Percentiles rank a stretch among this genome's conserved stretches.
These are phyloP conservation scores for Columba livia DNA, from an alignment of 2,113 vertebrate genomes.

Conservation along the genomic window DNA sequence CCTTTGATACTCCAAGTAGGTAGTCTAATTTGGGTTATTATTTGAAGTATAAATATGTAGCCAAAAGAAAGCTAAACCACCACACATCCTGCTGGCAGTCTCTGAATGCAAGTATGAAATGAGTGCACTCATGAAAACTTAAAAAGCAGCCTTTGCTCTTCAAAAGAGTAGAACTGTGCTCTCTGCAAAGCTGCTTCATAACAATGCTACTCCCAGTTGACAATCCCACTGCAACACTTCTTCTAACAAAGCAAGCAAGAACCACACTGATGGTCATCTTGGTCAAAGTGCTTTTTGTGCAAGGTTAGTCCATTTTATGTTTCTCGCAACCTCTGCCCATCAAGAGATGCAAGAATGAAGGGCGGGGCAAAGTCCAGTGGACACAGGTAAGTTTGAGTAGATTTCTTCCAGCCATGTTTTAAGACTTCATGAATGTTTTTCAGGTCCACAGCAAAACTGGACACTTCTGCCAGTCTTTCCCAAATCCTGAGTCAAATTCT, in stretches of 20 bases:
- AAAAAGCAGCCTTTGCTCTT: not conserved
- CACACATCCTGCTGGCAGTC: not conserved
- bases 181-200: not conserved
- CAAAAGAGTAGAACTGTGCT: not conserved
- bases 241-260: not conserved
- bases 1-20: not conserved
- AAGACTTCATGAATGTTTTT: not conserved
- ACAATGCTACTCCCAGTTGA: not conserved
- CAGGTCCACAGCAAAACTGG: not conserved
- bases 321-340: not conserved
- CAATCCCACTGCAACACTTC: not conserved
- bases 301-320: not conserved
- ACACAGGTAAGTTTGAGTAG: not conserved
- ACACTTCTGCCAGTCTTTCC: not conserved
- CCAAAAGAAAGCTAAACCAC: constrained; percentile 22
- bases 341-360: not conserved
- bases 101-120: not conserved
- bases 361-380: not conserved
- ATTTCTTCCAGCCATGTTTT: not conserved
- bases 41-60: not conserved
- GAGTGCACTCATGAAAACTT: not conserved
- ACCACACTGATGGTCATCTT: not conserved
- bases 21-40: not conserved
- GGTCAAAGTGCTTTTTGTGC: not conserved
- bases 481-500: not conserved